Percentiles rank a stretch among this genome's conserved stretches.
These are phyloP conservation scores for Drosophila monieri DNA, from an alignment of 2,888 invertebrate genomes.

Conservation along the genomic window DNA sequence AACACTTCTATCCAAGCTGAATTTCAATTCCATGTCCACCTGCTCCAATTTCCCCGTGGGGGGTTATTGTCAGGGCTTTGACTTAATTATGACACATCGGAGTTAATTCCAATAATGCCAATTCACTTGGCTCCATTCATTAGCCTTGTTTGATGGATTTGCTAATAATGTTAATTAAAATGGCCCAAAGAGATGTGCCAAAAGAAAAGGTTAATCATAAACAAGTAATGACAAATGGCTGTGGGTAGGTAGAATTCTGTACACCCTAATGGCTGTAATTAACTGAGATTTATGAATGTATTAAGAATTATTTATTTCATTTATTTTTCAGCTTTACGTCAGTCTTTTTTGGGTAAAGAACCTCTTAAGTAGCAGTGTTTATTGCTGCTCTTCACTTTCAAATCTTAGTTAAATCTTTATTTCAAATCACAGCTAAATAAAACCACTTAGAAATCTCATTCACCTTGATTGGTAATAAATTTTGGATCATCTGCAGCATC, in stretches of 20 bases:
- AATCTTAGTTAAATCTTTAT: too few species aligned
- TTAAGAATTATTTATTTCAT: background rate
- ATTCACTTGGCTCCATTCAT: constrained; percentile 52
- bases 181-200: constrained; percentile 26
- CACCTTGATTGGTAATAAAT: constrained; percentile 16
- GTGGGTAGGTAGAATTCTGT: background rate
- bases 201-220: constrained; percentile 4
- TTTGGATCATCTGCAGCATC: constrained; percentile 17
- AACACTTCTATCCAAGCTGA: constrained; percentile 18
- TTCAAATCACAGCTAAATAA: background rate
- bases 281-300: background rate
- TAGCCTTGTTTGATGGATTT: constrained; percentile 34
- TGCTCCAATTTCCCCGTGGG: constrained; percentile 25
- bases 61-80: constrained; percentile 21
- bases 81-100: constrained; percentile 50
- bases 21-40: constrained; percentile 23
- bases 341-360: background rate
- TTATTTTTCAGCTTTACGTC: background rate
- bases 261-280: constrained; percentile 3
- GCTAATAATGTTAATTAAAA: constrained; percentile 50
- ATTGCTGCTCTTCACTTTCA: background rate
- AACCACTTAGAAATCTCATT: constrained; percentile 2
- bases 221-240: background rate
- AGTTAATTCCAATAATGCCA: constrained; percentile 29
- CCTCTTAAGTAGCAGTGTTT: too few species aligned